Percentiles rank a stretch among this genome's conserved stretches.
phyloP scores from a whole-genome alignment of 2,113 vertebrate genomes.

The Pandion haliaetus region DNA sequence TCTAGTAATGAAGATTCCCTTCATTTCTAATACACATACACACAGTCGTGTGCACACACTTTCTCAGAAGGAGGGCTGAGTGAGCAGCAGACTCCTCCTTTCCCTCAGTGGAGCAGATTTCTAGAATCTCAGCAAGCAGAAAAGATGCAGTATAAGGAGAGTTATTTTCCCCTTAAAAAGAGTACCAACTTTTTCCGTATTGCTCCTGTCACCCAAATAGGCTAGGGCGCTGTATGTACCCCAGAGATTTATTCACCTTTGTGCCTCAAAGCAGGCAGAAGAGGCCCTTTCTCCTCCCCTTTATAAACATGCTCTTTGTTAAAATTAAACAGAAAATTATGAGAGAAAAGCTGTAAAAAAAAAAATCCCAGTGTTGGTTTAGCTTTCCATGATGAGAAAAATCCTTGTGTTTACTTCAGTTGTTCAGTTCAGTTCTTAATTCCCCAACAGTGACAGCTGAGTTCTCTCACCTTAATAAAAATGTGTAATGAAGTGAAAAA shows the following conservation, averaged over 20 bases:
- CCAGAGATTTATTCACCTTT: constrained; percentile 49
- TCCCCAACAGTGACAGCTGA: not conserved
- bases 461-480: constrained; percentile 21
- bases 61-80: not conserved
- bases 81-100: not conserved
- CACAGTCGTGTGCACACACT: not conserved
- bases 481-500: constrained; percentile 35
- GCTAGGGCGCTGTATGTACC: not conserved
- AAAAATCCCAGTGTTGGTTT: not conserved
- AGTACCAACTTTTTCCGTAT: not conserved
- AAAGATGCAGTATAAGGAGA: not conserved
- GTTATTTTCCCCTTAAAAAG: not conserved
- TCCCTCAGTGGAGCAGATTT: constrained; percentile 12
- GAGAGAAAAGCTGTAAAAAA: not conserved
- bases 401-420: constrained; percentile 1
- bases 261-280: constrained; percentile 63
- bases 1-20: not conserved
- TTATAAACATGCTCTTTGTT: constrained; percentile 23
- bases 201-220: not conserved
- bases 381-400: constrained; percentile 10
- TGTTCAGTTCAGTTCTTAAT: constrained; percentile 20
- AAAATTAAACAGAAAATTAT: not conserved
- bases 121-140: not conserved
- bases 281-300: constrained; percentile 33
- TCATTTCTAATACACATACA: not conserved